Evolutionary conservation across 2,888 invertebrate species (phyloP), one percentile per base, ranked within the genome.

Genomic region (Caenorhabditis sulstoni): DNA sequence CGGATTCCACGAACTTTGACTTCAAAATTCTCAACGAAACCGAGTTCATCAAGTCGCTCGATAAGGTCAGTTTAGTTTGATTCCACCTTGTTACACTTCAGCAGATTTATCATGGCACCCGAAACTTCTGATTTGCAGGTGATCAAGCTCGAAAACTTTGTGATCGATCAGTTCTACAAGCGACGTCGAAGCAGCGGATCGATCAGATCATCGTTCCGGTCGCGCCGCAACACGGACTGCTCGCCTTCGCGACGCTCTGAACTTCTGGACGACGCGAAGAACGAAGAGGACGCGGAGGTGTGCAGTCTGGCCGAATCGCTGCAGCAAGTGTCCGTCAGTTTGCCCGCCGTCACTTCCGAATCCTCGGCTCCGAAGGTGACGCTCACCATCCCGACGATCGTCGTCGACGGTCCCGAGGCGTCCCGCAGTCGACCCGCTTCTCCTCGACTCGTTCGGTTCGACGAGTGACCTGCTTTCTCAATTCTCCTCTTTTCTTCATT

Each of bases 161-260:
- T 86, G 9, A 86, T 86, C 55, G 86, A 85, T 45, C 83, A 85
- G 37, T 86, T 84, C 70, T 86, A 86, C 79, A 77, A 80, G 18
- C 73, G 86, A 3, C 79, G 86, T 20, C 68, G 84, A 12, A 81
- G 81, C 14, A 81, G 81, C n/a, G 83, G 86, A 14, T 84, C 84
- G 5, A 79, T 83, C n/a, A 70, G 86, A 3, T 79, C 81, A 0
- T 83, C 83, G 4, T 83, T 84, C 81, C 82, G 85, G 12, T 83
- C 81, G 37, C 81, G 84, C 8, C 73, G 84, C 12, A 80, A 76
- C 71, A 71, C 73, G 0, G 84, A 84, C 37, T 68, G 80, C n/a
- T 81, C 81, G 0, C 84, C 84, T 14, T 82, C 81, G 5, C 74
- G 84, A 8, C 61, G 83, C 12, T 82, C 81, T 0, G 78, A 77